Evolutionary conservation across 2,888 invertebrate species (phyloP).

Genomic region (Agrochola circellaris): DNA sequence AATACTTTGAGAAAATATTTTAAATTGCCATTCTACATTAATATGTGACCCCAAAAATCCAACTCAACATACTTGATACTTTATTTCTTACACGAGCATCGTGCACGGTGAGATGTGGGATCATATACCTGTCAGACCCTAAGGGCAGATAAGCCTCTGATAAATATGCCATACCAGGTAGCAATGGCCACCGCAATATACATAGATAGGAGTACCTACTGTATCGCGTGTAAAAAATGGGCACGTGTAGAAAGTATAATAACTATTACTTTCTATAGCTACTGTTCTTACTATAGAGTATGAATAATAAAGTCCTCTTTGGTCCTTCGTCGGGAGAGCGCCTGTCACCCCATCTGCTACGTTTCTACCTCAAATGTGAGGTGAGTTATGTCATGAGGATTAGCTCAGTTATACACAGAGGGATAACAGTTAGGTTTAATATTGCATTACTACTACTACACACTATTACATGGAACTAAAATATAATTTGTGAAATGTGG

Average conservation of each 20-base stretch:
- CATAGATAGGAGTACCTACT: background rate
- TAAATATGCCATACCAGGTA: constrained; percentile 58
- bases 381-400: background rate
- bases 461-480: background rate
- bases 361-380: background rate
- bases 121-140: constrained; percentile 61
- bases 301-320: constrained; percentile 28
- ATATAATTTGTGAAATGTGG: background rate
- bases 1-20: too few species aligned
- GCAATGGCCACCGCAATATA: constrained; percentile 25
- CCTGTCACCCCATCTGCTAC: background rate
- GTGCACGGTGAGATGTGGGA: constrained; percentile 34
- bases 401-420: background rate
- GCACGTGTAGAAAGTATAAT: too few species aligned
- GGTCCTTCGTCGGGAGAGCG: constrained; percentile 9
- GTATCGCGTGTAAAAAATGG: constrained; percentile 9
- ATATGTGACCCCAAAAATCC: constrained; percentile 4
- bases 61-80: constrained; percentile 13
- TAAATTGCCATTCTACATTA: too few species aligned
- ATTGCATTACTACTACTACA: background rate
- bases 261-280: background rate
- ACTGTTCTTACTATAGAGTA: background rate
- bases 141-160: constrained; percentile 60
- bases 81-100: constrained; percentile 19
- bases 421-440: background rate